Conservation (phyloP, 2,797 vertebrate genomes). For the Poecile montanus region DNA sequence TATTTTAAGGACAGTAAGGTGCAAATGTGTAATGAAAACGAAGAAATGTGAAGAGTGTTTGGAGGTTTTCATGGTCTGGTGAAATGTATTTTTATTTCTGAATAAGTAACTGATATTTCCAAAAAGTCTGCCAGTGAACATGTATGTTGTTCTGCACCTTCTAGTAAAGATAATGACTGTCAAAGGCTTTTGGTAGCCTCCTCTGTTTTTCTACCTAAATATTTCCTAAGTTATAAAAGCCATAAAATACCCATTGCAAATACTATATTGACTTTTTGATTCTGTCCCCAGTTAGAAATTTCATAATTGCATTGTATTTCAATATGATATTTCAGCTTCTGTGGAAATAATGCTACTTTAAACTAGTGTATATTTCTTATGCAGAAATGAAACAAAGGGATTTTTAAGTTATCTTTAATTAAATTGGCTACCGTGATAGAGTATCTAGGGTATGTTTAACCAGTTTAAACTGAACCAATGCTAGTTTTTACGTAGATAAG, state of each 20-base stretch:
- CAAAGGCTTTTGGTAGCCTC: neutral
- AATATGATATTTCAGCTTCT: neutral
- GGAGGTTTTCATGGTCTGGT: neutral
- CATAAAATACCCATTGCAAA: neutral
- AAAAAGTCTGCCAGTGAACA: neutral
- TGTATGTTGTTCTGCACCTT: neutral
- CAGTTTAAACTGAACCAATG: neutral
- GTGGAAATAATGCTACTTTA: neutral
- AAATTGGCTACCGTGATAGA: neutral
- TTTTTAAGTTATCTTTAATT: neutral
- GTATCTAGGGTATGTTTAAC: neutral
- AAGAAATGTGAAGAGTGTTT: accelerated
- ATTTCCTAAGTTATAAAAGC: neutral
- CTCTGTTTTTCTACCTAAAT: neutral
- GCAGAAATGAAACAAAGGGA: neutral
- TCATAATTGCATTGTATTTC: neutral
- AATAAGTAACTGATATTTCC: neutral
- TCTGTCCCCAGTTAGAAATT: neutral
- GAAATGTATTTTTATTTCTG: neutral
- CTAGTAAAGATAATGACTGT: neutral
- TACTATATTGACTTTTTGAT: neutral
- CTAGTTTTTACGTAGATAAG: neutral
- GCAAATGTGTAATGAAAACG: neutral
- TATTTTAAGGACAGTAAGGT: neutral
- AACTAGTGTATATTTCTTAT: neutral